A percentile compares a stretch with the other conserved stretches of the same genome.
These are phyloP conservation scores for Phyllostomus discolor DNA, from an alignment of 2,113 vertebrate genomes.

Conservation along the genomic window DNA sequence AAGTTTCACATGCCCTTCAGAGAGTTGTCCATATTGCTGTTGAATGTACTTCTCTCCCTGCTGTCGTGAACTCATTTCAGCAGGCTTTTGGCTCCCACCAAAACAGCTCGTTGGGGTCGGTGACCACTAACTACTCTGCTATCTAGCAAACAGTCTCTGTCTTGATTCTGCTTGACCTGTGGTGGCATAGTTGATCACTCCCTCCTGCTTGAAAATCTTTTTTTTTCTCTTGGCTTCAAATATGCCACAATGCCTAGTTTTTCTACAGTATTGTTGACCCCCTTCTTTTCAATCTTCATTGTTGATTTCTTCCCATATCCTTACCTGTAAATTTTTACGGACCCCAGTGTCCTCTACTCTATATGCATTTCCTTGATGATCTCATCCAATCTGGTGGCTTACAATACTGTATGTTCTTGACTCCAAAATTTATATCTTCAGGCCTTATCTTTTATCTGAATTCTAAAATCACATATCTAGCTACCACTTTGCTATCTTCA, in stretches of 20 bases:
- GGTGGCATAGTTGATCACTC: not conserved
- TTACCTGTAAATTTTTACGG: not conserved
- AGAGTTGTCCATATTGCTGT: not conserved
- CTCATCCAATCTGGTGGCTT: not conserved
- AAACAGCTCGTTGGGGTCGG: not conserved
- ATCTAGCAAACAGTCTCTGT: not conserved
- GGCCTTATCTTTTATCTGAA: not conserved
- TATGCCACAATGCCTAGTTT: not conserved
- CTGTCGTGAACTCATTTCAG: not conserved
- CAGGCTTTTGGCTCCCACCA: not conserved
- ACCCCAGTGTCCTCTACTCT: not conserved
- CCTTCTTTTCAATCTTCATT: not conserved
- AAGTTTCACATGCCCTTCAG: not conserved
- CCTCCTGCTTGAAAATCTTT: not conserved
- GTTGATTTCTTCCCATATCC: not conserved
- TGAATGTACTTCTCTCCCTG: not conserved
- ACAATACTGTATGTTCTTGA: not conserved
- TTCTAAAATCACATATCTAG: not conserved
- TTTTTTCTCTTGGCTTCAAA: not conserved
- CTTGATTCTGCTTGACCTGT: not conserved
- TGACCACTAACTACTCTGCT: not conserved
- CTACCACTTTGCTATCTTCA: not conserved
- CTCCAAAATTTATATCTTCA: not conserved
- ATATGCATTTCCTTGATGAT: not conserved
- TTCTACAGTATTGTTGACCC: not conserved